Conservation (phyloP, 1,140 invertebrate genomes). For the Plectrocnemia conspersa region DNA sequence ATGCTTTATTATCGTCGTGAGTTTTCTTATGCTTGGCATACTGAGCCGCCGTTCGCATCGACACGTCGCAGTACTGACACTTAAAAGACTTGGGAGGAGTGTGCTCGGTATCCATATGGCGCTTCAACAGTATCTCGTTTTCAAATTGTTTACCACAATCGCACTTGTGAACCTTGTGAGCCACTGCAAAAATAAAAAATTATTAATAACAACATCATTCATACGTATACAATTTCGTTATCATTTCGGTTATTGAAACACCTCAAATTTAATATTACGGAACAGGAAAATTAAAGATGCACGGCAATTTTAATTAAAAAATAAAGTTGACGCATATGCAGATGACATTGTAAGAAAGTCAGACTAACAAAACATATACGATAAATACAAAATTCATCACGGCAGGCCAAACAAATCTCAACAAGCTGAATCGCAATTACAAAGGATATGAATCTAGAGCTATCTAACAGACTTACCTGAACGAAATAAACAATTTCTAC, state of each 20-base stretch:
- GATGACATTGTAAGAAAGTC: too few relatives aligned
- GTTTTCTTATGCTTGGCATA: slow-evolving; percentile 26
- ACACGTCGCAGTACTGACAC: slow-evolving; percentile 23
- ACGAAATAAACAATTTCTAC: too few relatives aligned
- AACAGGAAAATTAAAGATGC: too few relatives aligned
- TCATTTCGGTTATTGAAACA: neutral
- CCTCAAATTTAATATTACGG: neutral
- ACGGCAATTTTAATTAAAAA: too few relatives aligned
- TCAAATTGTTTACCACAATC: slow-evolving; percentile 48
- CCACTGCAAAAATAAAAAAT: neutral
- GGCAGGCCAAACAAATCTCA: too few relatives aligned
- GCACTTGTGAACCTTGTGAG: slow-evolving; percentile 38
- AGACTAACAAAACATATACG: too few relatives aligned
- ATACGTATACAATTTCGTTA: neutral
- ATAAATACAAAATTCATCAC: too few relatives aligned
- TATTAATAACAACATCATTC: neutral
- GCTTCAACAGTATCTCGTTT: slow-evolving; percentile 43
- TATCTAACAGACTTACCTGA: too few relatives aligned
- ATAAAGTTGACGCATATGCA: too few relatives aligned
- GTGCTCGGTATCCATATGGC: slow-evolving; percentile 45
- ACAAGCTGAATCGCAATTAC: too few relatives aligned
- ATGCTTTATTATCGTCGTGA: slow-evolving; percentile 3
- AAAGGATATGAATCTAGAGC: too few relatives aligned
- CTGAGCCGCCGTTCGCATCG: slow-evolving; percentile 24
- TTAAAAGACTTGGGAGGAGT: slow-evolving; percentile 41